A percentile compares a stretch with the other conserved stretches of the same genome.
phyloP scores from a whole-genome alignment of 2,113 vertebrate species.

The Passer montanus region DNA sequence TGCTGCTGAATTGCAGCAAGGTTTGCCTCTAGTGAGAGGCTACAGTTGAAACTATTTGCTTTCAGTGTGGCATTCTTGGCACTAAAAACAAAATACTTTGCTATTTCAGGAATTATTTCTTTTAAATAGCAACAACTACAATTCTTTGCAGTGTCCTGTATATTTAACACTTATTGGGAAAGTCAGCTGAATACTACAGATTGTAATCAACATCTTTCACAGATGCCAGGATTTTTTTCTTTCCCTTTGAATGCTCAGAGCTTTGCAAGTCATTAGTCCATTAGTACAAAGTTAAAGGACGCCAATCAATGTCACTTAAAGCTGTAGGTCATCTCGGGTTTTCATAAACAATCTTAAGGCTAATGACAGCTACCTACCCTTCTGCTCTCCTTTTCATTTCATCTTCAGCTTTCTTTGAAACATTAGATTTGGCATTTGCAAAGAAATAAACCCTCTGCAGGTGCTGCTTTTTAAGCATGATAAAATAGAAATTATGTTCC shows the following conservation, averaged over 20 bases:
- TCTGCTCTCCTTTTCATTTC: constrained; percentile 51
- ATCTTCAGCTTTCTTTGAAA: constrained; percentile 59
- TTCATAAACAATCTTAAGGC: constrained; percentile 66
- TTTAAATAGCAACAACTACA: not conserved
- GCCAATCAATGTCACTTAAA: constrained; percentile 63
- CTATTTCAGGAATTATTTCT: not conserved
- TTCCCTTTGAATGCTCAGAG: not conserved
- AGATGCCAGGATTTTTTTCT: not conserved
- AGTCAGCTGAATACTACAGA: constrained; percentile 47
- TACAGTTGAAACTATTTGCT: not conserved
- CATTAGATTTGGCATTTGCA: constrained; percentile 52
- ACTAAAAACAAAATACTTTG: not conserved
- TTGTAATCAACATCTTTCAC: constrained; percentile 50
- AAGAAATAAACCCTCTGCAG: constrained; percentile 27
- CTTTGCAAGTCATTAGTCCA: constrained; percentile 59
- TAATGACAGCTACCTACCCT: constrained; percentile 59
- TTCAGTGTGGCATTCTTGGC: not conserved
- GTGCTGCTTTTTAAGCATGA: constrained; percentile 37
- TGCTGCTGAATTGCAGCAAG: not conserved
- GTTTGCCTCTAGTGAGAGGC: not conserved
- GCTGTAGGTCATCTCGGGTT: constrained; percentile 43
- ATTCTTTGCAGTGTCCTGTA: not conserved
- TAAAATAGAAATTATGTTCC: constrained; percentile 53
- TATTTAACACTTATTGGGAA: constrained; percentile 49
- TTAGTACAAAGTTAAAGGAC: constrained; percentile 56